Evolutionary conservation across 2,113 vertebrate species (phyloP).

Genomic region (Lanius ludovicianus): DNA sequence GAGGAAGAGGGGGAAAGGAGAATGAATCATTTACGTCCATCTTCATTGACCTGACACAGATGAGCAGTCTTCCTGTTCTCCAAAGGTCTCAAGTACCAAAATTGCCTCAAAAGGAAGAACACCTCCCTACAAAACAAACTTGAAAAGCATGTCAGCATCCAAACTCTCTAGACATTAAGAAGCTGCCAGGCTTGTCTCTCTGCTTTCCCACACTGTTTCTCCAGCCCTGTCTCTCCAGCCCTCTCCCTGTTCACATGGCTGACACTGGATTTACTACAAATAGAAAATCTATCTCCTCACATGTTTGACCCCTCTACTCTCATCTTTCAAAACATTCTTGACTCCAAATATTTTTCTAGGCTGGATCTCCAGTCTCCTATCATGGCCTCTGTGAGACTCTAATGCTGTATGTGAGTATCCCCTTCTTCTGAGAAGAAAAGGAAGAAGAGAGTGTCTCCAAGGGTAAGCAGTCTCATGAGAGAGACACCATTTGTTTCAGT

Average conservation of each 20-base stretch:
- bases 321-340: slow-evolving; percentile 33
- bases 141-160: background rate
- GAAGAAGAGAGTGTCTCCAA: background rate
- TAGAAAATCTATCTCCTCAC: background rate
- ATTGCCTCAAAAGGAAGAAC: background rate
- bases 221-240: background rate
- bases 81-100: background rate
- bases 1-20: background rate
- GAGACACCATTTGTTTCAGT: background rate
- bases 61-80: background rate
- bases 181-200: background rate
- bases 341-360: slow-evolving; percentile 30
- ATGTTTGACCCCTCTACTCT: background rate
- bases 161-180: background rate
- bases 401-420: background rate
- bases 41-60: background rate
- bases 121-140: background rate
- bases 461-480: background rate
- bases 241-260: background rate
- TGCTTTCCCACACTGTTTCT: slow-evolving; percentile 33
- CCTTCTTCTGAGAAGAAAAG: background rate
- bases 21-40: background rate
- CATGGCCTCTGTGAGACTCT: background rate
- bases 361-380: background rate
- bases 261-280: slow-evolving; percentile 24